Conservation (phyloP, 2,888 invertebrate genomes). For the Xanthia togata region DNA sequence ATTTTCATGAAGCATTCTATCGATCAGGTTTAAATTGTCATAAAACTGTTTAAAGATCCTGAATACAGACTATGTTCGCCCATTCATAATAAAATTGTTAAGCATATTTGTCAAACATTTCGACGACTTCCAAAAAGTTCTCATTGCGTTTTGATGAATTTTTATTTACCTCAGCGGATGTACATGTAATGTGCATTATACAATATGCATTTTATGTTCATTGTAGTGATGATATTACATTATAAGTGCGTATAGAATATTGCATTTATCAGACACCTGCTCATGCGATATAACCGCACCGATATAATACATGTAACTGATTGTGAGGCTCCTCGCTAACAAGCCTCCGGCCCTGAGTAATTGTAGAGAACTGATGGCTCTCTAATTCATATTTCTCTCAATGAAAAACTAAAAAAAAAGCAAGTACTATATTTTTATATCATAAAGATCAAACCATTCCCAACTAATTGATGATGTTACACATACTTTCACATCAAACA, state of each 20-base stretch:
- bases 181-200: constrained; percentile 43
- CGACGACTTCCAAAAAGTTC: constrained; percentile 34
- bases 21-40: background rate
- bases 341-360: constrained; percentile 52
- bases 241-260: constrained; percentile 33
- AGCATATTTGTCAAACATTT: constrained; percentile 16
- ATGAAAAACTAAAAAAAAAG: constrained; percentile 52
- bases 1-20: background rate
- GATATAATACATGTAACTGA: constrained; percentile 52
- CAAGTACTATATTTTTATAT: constrained; percentile 35
- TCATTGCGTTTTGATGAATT: constrained; percentile 30
- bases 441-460: constrained; percentile 59
- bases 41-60: background rate
- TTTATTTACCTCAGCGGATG: constrained; percentile 43
- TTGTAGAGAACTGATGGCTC: constrained; percentile 50
- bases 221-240: constrained; percentile 50
- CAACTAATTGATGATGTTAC: constrained; percentile 62
- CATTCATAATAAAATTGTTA: constrained; percentile 7
- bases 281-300: constrained; percentile 34
- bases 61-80: background rate
- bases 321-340: constrained; percentile 49
- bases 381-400: constrained; percentile 50
- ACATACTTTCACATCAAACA: constrained; percentile 66
- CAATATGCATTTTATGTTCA: constrained; percentile 47
- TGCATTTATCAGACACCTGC: constrained; percentile 57